Base-by-base conservation (phyloP, 2,113 vertebrate genomes). In the Tupaia chinensis region DNA sequence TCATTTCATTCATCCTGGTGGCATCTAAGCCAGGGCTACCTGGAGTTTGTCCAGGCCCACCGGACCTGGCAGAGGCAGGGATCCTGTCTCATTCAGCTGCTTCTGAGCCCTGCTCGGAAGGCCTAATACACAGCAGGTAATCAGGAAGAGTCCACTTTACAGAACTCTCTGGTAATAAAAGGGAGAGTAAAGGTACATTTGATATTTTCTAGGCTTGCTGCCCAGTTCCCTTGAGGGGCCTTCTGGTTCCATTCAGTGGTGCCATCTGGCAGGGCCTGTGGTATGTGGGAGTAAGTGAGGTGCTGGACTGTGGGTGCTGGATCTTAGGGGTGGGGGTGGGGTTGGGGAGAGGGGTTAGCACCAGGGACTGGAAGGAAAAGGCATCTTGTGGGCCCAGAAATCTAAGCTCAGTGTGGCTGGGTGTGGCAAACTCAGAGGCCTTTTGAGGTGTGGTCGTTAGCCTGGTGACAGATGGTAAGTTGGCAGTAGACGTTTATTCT, bases 1-100 rank as follows among this genome's bases (percentile, higher is more conserved):
- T 92, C 81, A 66, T 81, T 90, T 90, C 81, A 76, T 85, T 84
- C 93, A 76, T 80, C 54, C 63, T 5, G 70, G 91, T 79, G 90
- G 85, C 77, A 74, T 58, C 76, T 74, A 25, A 22, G 60, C 69
- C 90, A 56, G 85, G 82, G 44, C 82, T 10, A 9, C 91, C 78
- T 87, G 96, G 76, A 60, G 81, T 25, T 61, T 77, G 44, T 54
- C 73, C 69, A 87, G 80, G 29, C 23, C 79, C 27, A 16, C 29
- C 70, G 81, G 91, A 68, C 44, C 60, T n/a, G 72, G 70, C 72
- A 20, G 9, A 76, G 25, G 72, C 92, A 65, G 61, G 56, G 66
- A 56, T 70, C 58, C 60, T 56, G 14, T 34, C 79, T 80, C 17
- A 61, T 34, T 84, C 77, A 92, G 44, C 73, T 60, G 29, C 89